A percentile compares a stretch with the other conserved stretches of the same genome.
Conservation (phyloP, 53 echinoderm and acorn worm genomes). For the Hippasteria phrygiana region DNA sequence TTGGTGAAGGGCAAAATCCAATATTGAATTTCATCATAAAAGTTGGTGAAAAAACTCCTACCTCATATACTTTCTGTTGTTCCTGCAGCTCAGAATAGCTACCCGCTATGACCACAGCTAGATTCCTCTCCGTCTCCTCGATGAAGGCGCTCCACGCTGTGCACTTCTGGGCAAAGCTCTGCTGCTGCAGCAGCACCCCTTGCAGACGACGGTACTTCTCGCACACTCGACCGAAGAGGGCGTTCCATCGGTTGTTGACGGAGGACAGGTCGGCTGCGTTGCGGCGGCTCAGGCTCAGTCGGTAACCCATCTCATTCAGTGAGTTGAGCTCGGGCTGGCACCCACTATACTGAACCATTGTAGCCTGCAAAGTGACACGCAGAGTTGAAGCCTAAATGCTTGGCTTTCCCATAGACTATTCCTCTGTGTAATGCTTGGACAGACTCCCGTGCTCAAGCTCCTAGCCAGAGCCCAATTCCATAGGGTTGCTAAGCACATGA, state of each 20-base stretch:
- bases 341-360: constrained; percentile 83
- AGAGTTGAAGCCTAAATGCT: background rate
- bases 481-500: too few species aligned
- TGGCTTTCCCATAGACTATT: too few species aligned
- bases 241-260: constrained; percentile 87
- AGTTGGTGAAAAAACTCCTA: constrained; percentile 5
- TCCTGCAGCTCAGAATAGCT: constrained; percentile 90
- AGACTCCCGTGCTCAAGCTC: too few species aligned
- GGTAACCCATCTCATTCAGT: constrained; percentile 94
- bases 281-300: constrained; percentile 83
- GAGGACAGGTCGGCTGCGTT: constrained; percentile 80
- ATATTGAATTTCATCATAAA: too few species aligned
- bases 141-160: constrained; percentile 92
- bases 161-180: constrained; percentile 96
- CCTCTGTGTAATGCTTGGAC: too few species aligned
- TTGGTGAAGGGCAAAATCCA: too few species aligned
- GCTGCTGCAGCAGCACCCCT: constrained; percentile 88
- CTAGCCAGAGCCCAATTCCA: too few species aligned
- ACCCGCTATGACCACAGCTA: constrained; percentile 96
- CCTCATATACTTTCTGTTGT: constrained; percentile 99
- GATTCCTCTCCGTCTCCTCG: constrained; percentile 86
- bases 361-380: constrained; percentile 47
- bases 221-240: constrained; percentile 78
- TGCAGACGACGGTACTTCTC: constrained; percentile 97
- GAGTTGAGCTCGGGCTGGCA: constrained; percentile 85